Percentiles rank a stretch among this genome's conserved stretches.
These are phyloP conservation scores for Formica aserva DNA, from an alignment of 2,888 invertebrate species.

Conservation along the genomic window DNA sequence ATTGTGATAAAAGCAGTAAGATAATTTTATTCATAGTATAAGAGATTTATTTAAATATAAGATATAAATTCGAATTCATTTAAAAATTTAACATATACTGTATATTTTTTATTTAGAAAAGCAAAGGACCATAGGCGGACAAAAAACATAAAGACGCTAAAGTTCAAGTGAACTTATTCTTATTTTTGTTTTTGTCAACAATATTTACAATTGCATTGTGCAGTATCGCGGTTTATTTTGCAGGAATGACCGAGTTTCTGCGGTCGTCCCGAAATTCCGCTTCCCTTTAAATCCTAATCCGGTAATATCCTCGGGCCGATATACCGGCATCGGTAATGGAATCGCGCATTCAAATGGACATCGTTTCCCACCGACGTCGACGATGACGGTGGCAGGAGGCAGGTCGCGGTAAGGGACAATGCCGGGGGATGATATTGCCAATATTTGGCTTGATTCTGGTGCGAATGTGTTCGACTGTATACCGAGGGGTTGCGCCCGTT, in stretches of 20 bases:
- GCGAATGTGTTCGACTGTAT: constrained; percentile 75
- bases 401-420: constrained; percentile 75
- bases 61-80: background rate
- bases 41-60: background rate
- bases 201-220: constrained; percentile 12
- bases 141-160: background rate
- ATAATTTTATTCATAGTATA: background rate
- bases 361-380: constrained; percentile 72
- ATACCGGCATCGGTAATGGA: constrained; percentile 78
- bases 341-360: constrained; percentile 81
- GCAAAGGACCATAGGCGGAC: background rate
- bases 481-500: constrained; percentile 64
- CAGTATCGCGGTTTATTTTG: constrained; percentile 7
- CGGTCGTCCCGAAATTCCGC: constrained; percentile 52
- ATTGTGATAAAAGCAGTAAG: background rate
- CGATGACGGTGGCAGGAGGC: constrained; percentile 63
- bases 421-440: constrained; percentile 84
- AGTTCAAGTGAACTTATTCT: background rate
- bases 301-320: constrained; percentile 78
- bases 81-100: background rate
- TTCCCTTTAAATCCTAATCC: constrained; percentile 80
- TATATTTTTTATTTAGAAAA: background rate
- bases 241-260: constrained; percentile 59
- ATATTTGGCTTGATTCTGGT: constrained; percentile 85
- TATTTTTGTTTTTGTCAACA: background rate